Conservation (phyloP, 2,888 invertebrate species). For the Panopea generosa region DNA sequence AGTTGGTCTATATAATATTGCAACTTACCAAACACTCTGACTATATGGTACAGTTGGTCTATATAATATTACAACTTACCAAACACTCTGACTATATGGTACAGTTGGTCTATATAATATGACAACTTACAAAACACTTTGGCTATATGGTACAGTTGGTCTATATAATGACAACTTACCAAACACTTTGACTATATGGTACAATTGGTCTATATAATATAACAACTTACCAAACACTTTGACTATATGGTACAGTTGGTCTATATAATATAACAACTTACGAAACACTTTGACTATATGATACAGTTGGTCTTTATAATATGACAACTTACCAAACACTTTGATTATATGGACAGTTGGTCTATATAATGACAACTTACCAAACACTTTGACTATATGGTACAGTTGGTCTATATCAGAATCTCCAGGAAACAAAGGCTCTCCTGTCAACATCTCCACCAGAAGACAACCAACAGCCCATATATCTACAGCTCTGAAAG, state of each 20-base stretch:
- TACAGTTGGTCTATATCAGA: constrained; percentile 95
- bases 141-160: constrained; percentile 93
- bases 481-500: constrained; percentile 89
- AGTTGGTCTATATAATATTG: too few species aligned
- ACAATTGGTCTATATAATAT: too few species aligned
- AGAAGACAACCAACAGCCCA: constrained; percentile 95
- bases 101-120: constrained; percentile 95
- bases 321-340: constrained; percentile 89
- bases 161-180: too few species aligned
- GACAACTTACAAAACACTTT: constrained; percentile 90
- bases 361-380: constrained; percentile 92
- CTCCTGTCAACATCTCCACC: constrained; percentile 94
- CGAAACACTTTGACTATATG: constrained; percentile 93
- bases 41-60: constrained; percentile 94
- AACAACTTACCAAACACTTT: constrained; percentile 90
- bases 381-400: constrained; percentile 92
- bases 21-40: constrained; percentile 90
- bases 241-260: constrained; percentile 93
- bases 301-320: constrained; percentile 94
- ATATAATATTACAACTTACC: constrained; percentile 92
- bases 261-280: constrained; percentile 90
- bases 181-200: too few species aligned
- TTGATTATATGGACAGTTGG: constrained; percentile 93
- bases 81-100: constrained; percentile 91
- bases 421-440: constrained; percentile 94